phyloP scores from a whole-genome alignment of 2,113 vertebrate species.

The Carettochelys insculpta region DNA sequence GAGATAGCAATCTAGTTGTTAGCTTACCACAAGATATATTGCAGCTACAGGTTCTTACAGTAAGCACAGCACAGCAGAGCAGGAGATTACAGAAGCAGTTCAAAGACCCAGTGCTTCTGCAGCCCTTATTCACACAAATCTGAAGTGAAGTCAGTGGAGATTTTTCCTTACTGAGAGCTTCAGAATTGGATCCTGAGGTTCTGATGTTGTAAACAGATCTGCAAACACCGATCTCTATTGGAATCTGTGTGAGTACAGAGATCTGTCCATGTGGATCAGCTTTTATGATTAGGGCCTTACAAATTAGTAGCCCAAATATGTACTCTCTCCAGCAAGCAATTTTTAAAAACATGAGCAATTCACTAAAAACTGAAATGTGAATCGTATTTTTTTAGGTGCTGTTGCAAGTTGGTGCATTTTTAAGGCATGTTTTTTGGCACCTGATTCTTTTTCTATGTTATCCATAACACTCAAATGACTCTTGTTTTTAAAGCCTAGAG shows the following conservation, averaged over 20 bases:
- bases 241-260: neutral
- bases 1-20: constrained; percentile 6
- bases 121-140: neutral
- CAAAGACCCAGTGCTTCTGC: neutral
- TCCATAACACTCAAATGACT: neutral
- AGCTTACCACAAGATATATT: constrained; percentile 19
- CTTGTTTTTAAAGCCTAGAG: neutral
- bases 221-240: neutral
- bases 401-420: neutral
- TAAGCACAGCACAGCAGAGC: neutral
- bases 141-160: constrained; percentile 5
- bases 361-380: neutral
- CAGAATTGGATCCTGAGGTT: neutral
- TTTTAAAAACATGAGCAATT: neutral
- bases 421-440: neutral
- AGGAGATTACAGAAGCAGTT: neutral
- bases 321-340: neutral
- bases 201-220: neutral
- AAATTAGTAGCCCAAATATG: neutral
- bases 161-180: neutral
- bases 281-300: neutral
- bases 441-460: neutral
- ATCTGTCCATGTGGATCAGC: fast-evolving
- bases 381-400: neutral
- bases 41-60: constrained; percentile 12